These are phyloP conservation scores for Arctia plantaginis DNA, from an alignment of 2,888 invertebrate genomes.

Conservation along the genomic window DNA sequence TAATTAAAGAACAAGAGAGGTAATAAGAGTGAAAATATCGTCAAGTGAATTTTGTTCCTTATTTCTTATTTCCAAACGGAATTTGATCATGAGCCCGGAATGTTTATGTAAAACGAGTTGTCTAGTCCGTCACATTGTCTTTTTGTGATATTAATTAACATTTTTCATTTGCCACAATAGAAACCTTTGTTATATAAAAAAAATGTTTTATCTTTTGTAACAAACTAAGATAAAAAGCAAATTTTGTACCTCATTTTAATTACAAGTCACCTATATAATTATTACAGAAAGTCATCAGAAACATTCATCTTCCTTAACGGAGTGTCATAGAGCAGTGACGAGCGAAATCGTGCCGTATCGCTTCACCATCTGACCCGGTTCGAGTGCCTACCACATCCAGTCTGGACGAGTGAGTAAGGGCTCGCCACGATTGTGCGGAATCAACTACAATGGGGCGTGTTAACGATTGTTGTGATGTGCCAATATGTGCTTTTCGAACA, in stretches of 20 bases:
- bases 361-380: conserved; percentile 67
- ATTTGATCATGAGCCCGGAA: conserved; percentile 38
- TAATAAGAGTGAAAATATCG: conserved; percentile 36
- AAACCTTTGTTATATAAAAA: conserved; percentile 10
- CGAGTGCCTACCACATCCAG: conserved; percentile 55
- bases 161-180: conserved; percentile 20
- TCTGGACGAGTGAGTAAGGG: conserved; percentile 52
- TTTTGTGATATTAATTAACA: conserved; percentile 35
- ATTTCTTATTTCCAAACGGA: conserved; percentile 30
- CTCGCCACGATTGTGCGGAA: conserved; percentile 52
- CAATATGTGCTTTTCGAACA: conserved; percentile 41
- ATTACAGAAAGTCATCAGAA: conserved; percentile 41
- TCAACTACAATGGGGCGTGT: conserved; percentile 54
- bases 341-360: conserved; percentile 73
- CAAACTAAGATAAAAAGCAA: neutral
- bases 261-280: conserved; percentile 23
- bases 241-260: neutral
- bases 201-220: neutral
- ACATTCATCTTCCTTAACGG: conserved; percentile 64
- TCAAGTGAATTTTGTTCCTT: conserved; percentile 30
- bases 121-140: conserved; percentile 21
- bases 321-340: conserved; percentile 51
- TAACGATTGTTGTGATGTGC: conserved; percentile 49
- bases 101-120: conserved; percentile 39
- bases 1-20: conserved; percentile 43